A percentile compares a stretch with the other conserved stretches of the same genome.
These are phyloP conservation scores for Dione vanillae DNA, from an alignment of 2,888 invertebrate genomes.

Conservation along the genomic window DNA sequence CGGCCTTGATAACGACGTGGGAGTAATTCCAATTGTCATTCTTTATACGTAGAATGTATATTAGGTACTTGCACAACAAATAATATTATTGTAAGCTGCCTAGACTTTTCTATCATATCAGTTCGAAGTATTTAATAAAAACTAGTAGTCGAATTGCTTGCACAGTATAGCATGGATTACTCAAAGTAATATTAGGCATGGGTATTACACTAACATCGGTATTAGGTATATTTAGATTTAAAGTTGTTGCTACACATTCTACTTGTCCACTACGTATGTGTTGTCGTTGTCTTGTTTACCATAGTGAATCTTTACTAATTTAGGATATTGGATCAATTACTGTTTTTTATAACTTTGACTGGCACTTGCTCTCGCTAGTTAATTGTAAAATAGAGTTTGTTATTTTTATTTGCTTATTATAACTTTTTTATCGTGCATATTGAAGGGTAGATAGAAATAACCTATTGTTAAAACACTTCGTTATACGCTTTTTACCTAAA, in stretches of 20 bases:
- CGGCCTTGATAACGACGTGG: constrained; percentile 38
- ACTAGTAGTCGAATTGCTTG: constrained; percentile 11
- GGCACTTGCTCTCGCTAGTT: too few relatives aligned
- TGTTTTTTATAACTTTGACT: too few relatives aligned
- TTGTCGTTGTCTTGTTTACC: too few relatives aligned
- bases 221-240: neutral
- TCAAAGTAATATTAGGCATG: neutral
- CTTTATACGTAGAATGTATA: constrained; percentile 25
- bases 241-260: neutral
- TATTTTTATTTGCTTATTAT: too few relatives aligned
- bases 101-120: constrained; percentile 30
- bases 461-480: too few relatives aligned
- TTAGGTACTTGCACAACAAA: constrained; percentile 36
- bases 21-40: constrained; percentile 40
- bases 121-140: constrained; percentile 24
- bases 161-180: neutral
- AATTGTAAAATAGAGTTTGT: too few relatives aligned
- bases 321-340: too few relatives aligned
- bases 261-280: too few relatives aligned
- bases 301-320: too few relatives aligned
- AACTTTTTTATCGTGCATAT: too few relatives aligned
- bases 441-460: too few relatives aligned
- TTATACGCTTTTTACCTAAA: too few relatives aligned
- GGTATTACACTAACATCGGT: neutral
- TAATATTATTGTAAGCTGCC: constrained; percentile 27